Evolutionary conservation across 2,113 vertebrate species (phyloP).

Genomic region (Pardalotus punctatus): DNA sequence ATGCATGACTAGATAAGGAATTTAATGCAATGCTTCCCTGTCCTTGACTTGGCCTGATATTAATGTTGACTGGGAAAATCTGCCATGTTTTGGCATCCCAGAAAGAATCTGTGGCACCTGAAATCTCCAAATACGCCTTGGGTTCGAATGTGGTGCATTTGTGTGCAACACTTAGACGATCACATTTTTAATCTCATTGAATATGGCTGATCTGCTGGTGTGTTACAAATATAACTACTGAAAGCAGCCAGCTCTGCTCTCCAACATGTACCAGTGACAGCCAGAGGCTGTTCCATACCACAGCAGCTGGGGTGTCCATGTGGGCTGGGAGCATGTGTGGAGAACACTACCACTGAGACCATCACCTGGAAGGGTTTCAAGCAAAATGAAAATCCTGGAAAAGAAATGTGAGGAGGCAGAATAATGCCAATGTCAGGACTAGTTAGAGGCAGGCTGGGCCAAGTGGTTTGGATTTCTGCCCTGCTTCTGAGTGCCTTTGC

Average conservation of each 20-base stretch:
- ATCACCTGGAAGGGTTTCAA: background rate
- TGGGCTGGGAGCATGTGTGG: fast-evolving
- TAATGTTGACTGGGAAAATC: background rate
- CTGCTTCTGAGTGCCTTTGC: background rate
- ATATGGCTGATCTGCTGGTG: background rate
- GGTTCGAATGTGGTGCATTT: background rate
- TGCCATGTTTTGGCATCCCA: background rate
- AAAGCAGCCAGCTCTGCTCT: background rate
- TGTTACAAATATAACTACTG: background rate
- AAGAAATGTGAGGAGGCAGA: background rate
- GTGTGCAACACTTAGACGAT: background rate
- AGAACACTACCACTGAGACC: background rate
- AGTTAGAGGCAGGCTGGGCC: background rate
- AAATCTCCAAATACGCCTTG: background rate
- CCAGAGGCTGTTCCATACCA: fast-evolving
- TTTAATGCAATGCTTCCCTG: background rate
- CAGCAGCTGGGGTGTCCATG: background rate
- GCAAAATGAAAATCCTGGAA: background rate
- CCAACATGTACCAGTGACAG: background rate
- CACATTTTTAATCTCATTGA: background rate
- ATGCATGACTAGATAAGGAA: background rate
- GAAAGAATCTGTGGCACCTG: background rate
- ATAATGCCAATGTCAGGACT: background rate
- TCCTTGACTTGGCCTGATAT: background rate
- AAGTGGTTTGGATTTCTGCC: background rate